Evolutionary conservation across 2,888 invertebrate species (phyloP).

Genomic region (Noctuana brunneofusca): DNA sequence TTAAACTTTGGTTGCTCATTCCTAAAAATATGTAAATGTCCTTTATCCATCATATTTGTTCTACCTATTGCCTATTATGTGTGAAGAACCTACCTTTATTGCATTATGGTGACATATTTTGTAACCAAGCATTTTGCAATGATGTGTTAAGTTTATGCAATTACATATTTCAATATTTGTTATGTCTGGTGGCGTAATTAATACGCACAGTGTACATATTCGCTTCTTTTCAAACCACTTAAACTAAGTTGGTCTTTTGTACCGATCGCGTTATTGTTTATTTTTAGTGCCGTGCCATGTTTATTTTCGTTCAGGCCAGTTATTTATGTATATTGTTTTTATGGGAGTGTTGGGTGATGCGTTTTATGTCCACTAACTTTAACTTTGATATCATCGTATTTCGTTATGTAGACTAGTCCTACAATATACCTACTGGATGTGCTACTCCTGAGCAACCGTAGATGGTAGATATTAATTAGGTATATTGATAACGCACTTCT

Average conservation of each 20-base stretch:
- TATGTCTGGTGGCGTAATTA: conserved; percentile 3
- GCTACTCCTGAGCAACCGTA: too few relatives aligned
- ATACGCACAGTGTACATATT: background rate
- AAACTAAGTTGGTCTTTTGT: background rate
- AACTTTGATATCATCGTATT: background rate
- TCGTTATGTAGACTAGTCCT: background rate
- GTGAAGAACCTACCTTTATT: too few relatives aligned
- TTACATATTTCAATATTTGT: conserved; percentile 1
- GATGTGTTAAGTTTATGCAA: conserved; percentile 7
- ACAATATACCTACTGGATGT: too few relatives aligned
- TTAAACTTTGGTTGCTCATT: too few relatives aligned
- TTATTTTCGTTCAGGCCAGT: background rate
- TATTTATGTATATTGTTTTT: conserved; percentile 4
- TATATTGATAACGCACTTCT: too few relatives aligned
- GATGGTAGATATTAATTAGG: too few relatives aligned
- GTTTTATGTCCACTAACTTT: background rate
- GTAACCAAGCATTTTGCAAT: conserved; percentile 12
- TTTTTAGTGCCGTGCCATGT: conserved; percentile 2
- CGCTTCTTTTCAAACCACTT: background rate
- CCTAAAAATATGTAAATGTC: too few relatives aligned
- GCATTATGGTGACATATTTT: conserved; percentile 11
- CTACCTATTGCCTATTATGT: too few relatives aligned
- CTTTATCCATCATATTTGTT: too few relatives aligned
- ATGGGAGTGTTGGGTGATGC: conserved; percentile 1
- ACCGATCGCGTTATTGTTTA: conserved; percentile 2